Base-by-base conservation (phyloP, 2,113 vertebrate genomes). In the Muntiacus muntjak region DNA sequence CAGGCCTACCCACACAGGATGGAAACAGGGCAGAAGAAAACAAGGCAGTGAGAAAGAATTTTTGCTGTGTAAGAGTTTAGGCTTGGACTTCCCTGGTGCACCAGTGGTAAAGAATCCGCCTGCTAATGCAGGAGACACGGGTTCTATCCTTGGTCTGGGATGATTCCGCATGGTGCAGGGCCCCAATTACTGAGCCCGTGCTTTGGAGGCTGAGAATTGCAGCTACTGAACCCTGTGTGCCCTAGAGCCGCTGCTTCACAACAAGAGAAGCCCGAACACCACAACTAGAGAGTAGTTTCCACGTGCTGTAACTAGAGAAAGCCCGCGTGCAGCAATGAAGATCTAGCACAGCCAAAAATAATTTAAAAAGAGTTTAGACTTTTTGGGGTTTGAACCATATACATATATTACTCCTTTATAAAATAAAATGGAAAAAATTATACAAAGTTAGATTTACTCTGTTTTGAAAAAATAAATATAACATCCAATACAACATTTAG, bases 381-480 rank as follows among this genome's bases (percentile, higher is more conserved):
- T 84, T 90, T 23, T n/a, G 40, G 14, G 30, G 47, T 76, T 88
- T 84, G 17, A 94, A 55, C 17, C 13, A 21, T 50, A 87, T 54
- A 9, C 40, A 74, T 36, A 8, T 57, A 81, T 25, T 33, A 79
- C 2, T 36, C 12, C 8, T 94, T 95, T 40, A 50, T 64, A 36
- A 97, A 74, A 81, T 57, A 67, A 54, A 84, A 9, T 60, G 21
- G 5, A 21, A 92, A 67, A 54, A 96, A 71, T 7, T 10, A 58
- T 23, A 76, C 30, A n/a, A 58, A 88, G 33, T 47, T 92, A 79
- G 76, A 62, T 71, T 91, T 92, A 86, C 52, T 64, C 57, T 92
- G 14, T 86, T 89, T 83, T 89, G 43, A 71, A 93, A 83, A 93
- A 96, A 83, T 50, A 96, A 91, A 83, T 30, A 54, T 54, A 85